Evolutionary conservation across 2,797 vertebrate species (phyloP), one percentile per base, ranked within the genome.

Genomic region (Sphenopsis melanotis): DNA sequence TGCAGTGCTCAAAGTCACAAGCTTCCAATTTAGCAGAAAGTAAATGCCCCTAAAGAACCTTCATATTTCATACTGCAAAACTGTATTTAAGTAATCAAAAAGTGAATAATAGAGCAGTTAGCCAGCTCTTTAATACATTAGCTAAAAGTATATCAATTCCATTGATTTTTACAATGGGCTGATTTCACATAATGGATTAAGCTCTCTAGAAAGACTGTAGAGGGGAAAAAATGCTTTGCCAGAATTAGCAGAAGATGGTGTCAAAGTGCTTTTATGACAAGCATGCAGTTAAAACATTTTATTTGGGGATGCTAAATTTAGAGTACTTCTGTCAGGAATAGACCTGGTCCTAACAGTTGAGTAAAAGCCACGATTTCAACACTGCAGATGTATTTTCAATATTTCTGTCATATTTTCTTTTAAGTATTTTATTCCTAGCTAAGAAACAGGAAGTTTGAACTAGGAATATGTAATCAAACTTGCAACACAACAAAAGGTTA

Each of bases 41-140:
- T 87, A 94, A 95, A 91, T 60, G 34, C 10, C 44, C 55, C 63
- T 64, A 66, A 84, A 91, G 61, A 93, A 88, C 15, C 59, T 79
- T 52, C 14, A 5, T 84, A 95, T 88, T 93, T 94, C 85, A 88
- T 20, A 83, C 41, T 11, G 34, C 47, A 88, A 96, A 95, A 66
- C 34, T 27, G 13, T 72, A 91, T 83, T 89, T 90, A 94, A 93
- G 85, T 72, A 78, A 95, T 95, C 85, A 91, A 93, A 90, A 94
- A 92, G 69, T 87, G 79, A 96, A 39, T 90, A 96, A 95, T 84
- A 91, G 89, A 94, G 94, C 89, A 94, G 89, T 96, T 96, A 97
- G 42, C 12, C 46, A 83, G 85, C 91, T 97, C 83, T 94, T 96
- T 87, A 96, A 95, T 94, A 95, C 92, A 91, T 94, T 88, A 96